Percentiles rank a stretch among this genome's conserved stretches.
Conservation (phyloP, 2,888 invertebrate species). For the Drosophila nigricruria region DNA sequence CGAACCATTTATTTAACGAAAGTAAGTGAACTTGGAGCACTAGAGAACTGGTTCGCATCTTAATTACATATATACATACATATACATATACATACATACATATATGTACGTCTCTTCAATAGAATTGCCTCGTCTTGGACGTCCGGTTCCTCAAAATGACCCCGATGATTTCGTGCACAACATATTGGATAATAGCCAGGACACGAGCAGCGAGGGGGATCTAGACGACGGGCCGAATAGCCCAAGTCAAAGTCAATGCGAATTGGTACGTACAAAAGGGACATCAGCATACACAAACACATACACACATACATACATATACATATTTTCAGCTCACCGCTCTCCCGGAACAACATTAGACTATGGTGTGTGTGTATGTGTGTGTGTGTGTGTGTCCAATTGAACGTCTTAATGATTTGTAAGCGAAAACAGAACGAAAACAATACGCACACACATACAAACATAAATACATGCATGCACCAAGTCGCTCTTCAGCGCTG, state of each 20-base stretch:
- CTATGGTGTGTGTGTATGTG: not conserved
- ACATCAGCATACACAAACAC: not conserved
- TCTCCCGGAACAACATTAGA: not conserved
- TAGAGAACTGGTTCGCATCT: not conserved
- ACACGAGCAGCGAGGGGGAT: not conserved
- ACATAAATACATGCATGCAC: not conserved
- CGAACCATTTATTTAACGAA: not conserved
- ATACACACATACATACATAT: too few species aligned
- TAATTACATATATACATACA: not conserved
- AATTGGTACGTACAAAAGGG: not conserved
- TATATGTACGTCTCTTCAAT: not conserved
- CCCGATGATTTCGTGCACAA: not conserved
- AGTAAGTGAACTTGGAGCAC: not conserved
- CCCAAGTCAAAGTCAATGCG: not conserved
- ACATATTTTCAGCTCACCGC: not conserved
- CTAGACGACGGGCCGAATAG: too few species aligned
- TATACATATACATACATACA: not conserved
- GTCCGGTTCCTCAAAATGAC: not conserved
- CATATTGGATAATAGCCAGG: not conserved
- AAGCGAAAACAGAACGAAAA: not conserved
- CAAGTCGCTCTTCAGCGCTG: not conserved
- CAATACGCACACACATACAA: not conserved
- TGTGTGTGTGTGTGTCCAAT: not conserved
- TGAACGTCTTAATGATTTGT: constrained; percentile 12
- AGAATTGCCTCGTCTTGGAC: not conserved